A percentile compares a stretch with the other conserved stretches of the same genome.
These are phyloP conservation scores for Anisognathus igniventris DNA, from an alignment of 2,797 vertebrate species.

Conservation along the genomic window DNA sequence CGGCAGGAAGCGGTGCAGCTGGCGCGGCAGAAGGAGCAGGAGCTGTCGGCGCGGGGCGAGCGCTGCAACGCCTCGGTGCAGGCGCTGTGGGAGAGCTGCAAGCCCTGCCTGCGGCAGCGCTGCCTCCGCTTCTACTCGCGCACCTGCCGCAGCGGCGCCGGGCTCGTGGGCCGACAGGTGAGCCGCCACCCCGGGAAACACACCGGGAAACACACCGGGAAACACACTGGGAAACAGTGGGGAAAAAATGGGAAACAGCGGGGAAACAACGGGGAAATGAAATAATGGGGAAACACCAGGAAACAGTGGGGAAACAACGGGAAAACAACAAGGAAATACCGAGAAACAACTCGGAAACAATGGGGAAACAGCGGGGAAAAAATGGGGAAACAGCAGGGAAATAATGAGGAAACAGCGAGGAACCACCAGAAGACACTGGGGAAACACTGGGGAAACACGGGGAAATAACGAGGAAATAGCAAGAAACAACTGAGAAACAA, in stretches of 20 bases:
- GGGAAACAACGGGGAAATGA: too few relatives aligned
- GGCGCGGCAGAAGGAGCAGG: neutral
- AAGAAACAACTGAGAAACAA: too few relatives aligned
- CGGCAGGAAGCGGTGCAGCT: neutral
- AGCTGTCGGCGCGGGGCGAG: neutral
- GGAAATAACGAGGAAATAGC: too few relatives aligned
- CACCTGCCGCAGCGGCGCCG: neutral
- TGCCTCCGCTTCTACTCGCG: neutral
- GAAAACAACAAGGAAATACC: neutral
- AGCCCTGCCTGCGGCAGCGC: neutral
- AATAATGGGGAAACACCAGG: too few relatives aligned
- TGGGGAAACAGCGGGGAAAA: too few relatives aligned
- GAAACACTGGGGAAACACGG: too few relatives aligned
- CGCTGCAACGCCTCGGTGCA: neutral
- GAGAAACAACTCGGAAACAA: too few relatives aligned
- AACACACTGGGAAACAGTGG: too few relatives aligned
- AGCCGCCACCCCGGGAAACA: rapidly evolving
- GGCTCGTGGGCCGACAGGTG: neutral
- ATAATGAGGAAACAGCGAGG: neutral
- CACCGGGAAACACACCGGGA: neutral
- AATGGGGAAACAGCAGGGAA: too few relatives aligned
- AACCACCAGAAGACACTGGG: too few relatives aligned
- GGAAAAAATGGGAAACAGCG: too few relatives aligned
- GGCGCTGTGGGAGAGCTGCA: neutral
- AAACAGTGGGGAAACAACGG: too few relatives aligned